phyloP scores from a whole-genome alignment of 2,797 vertebrate species.

The Urosaurus nigricauda region DNA sequence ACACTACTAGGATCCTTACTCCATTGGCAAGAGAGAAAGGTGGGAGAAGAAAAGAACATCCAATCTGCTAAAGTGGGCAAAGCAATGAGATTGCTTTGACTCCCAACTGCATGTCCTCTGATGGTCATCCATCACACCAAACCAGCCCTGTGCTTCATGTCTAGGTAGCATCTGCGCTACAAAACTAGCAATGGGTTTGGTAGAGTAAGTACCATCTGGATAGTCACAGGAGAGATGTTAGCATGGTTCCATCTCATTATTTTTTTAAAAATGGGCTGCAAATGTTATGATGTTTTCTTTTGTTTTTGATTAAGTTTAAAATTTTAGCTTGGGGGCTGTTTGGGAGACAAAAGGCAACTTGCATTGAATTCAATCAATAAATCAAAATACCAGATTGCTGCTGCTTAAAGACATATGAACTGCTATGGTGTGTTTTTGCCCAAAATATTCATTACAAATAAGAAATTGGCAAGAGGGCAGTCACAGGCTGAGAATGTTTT shows the following conservation, averaged over 20 bases:
- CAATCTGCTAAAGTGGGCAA: background rate
- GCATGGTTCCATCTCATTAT: background rate
- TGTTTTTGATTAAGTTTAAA: background rate
- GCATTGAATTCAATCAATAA: background rate
- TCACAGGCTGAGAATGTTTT: background rate
- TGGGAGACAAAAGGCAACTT: background rate
- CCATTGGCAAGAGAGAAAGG: background rate
- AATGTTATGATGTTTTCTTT: background rate
- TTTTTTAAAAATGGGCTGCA: background rate
- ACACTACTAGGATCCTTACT: background rate
- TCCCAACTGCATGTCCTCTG: background rate
- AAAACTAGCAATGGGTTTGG: constrained; percentile 7
- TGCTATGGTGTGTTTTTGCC: background rate
- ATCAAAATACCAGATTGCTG: background rate
- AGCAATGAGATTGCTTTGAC: background rate
- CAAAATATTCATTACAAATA: background rate
- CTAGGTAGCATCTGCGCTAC: background rate
- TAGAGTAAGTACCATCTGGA: background rate
- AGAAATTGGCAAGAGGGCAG: background rate
- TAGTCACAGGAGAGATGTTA: background rate
- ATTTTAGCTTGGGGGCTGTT: background rate
- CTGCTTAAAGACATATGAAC: background rate
- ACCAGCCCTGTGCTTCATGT: background rate
- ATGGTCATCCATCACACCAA: background rate
- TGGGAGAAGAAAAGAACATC: background rate